Evolutionary conservation across 2,797 vertebrate species (phyloP), one percentile per base, ranked within the genome.

Genomic region (Falco columbarius): DNA sequence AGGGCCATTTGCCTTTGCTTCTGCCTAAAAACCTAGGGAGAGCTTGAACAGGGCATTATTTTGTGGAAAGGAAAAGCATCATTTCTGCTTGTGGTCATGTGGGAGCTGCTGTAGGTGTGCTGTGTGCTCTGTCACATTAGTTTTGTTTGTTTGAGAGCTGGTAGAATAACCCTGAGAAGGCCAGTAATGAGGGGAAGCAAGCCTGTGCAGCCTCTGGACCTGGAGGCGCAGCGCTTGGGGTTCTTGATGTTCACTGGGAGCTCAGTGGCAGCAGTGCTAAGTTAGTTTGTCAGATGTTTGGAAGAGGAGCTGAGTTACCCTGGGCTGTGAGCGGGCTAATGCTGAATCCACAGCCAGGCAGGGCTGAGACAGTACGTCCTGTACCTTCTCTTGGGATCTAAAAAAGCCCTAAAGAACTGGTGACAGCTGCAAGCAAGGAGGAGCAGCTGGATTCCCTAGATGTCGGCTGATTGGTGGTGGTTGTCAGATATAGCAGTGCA

Each of bases 311-410:
- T 9, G 88, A 94, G 56, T 85, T 93, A 55, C 81, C 71, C 62
- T 82, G 84, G 81, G 46, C 84, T 85, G 42, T 10, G 26, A 96
- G 71, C 63, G 76, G 59, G 49, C 93, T 90, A n/a, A 52, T 61
- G 66, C 77, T 80, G 82, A 93, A 85, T 90, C 90, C 14, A 3
- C 47, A 73, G 77, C 81, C 63, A 86, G 76, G 42, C 74, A 80
- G 77, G 21, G 67, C 90, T 76, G 84, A 89, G 61, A 44, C 17
- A 0, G 91, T 74, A 96, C 23, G 1, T 82, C 61, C 81, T 58
- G 89, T 97, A 96, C 79, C 42, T 81, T 93, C 73, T 63, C 72
- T 49, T 85, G 44, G 17, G 54, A 92, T 73, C 67, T 86, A 42
- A 90, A 92, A 65, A 61, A 38, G 6, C 1, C n/a, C 29, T 30